Evolutionary conservation across 2,113 vertebrate genomes (phyloP), one percentile per base, ranked within the genome.

Genomic region (Epinephelus lanceolatus): DNA sequence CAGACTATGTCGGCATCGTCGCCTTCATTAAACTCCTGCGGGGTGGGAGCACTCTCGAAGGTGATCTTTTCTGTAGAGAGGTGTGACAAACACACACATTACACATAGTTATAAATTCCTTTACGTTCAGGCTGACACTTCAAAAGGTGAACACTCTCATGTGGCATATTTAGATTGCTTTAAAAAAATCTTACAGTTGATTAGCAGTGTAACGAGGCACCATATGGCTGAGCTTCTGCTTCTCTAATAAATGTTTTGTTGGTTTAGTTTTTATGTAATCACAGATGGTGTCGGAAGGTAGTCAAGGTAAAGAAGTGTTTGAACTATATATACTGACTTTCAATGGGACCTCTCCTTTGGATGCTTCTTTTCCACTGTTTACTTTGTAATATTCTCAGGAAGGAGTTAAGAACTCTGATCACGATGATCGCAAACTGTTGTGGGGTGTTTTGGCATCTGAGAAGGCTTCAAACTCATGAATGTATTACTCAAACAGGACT

Each of bases 21-120:
- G 0, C 98, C 98, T 30, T 99, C 98, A 17, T 95, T 97, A 93
- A 99, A 99, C 53, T 99, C 98, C 93, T 99, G 98, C 0, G 95
- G 97, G 27, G 96, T 97, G 10, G 97, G 97, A 2, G 97, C 96
- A 0, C 95, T 97, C 95, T 95, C 93, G 95, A 99, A 99, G 87
- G 97, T 98, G 90, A 99, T 96, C 88, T 97, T 99, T 88, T 99
- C 98, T 99, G 96, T 30, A 61, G 17, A 55, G 17, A 71, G 15
- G 66, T 0, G 9, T 0, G 13, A 76, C 11, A 61, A 23, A 49
- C 40, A n/a, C 40, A n/a, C 2, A 19, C 21, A 45, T 56, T 17
- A 62, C 0, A 42, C 53, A 40, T 13, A 2, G 6, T 33, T 49
- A 67, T 2, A 12, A 53, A 47, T 59, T 52, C 17, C n/a, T 67